Percentiles rank a stretch among this genome's conserved stretches.
phyloP scores from a whole-genome alignment of 2,888 invertebrate species.

The Andrena flavipes region DNA sequence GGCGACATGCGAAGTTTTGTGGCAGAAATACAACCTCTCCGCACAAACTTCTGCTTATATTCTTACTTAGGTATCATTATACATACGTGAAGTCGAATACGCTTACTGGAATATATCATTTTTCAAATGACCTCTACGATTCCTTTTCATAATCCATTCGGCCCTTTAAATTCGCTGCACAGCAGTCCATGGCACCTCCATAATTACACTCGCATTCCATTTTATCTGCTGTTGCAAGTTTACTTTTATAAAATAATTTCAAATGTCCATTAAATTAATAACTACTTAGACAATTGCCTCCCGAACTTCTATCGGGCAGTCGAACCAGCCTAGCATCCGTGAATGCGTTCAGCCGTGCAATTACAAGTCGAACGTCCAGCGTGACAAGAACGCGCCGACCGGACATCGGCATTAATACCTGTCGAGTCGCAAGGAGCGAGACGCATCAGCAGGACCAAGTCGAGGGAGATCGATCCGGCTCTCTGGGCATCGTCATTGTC shows the following conservation, averaged over 20 bases:
- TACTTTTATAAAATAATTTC: background rate
- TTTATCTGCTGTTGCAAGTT: background rate
- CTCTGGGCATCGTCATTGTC: slow-evolving; percentile 54
- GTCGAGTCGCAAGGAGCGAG: slow-evolving; percentile 39
- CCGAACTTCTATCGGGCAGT: slow-evolving; percentile 4
- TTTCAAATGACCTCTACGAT: background rate
- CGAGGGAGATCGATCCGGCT: slow-evolving; percentile 61
- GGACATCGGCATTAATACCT: slow-evolving; percentile 45
- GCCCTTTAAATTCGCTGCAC: background rate
- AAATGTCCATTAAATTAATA: background rate
- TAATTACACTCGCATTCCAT: background rate
- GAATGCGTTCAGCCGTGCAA: slow-evolving; percentile 31
- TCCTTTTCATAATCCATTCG: background rate
- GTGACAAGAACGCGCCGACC: slow-evolving; percentile 48
- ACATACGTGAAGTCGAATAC: background rate
- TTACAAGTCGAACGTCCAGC: slow-evolving; percentile 44
- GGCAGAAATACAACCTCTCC: background rate
- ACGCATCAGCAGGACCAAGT: slow-evolving; percentile 44
- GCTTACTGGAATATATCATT: background rate
- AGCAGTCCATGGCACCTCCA: background rate
- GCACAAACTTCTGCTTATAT: background rate
- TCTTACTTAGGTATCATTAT: background rate
- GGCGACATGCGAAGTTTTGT: background rate
- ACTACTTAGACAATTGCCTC: too few species aligned
- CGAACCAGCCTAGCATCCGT: background rate